Conservation (phyloP, 2,888 invertebrate genomes). For the Himalopsyche kuldschensis region DNA sequence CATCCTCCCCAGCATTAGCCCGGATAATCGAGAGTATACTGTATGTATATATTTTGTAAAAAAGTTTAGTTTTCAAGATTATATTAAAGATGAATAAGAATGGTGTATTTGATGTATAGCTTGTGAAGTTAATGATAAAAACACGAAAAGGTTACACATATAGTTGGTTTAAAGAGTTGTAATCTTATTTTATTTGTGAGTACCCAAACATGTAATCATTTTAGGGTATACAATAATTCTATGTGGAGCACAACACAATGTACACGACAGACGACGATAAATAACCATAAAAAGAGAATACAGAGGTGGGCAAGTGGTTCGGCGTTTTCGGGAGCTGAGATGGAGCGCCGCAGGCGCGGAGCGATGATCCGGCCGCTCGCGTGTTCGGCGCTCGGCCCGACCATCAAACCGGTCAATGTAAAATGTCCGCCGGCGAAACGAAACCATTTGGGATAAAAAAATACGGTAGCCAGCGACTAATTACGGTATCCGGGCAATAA, state of each 20-base stretch:
- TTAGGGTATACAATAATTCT: background rate
- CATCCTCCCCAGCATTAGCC: too few species aligned
- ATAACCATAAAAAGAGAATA: background rate
- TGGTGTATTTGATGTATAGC: too few species aligned
- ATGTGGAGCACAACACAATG: background rate
- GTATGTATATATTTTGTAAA: too few species aligned
- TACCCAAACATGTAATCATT: background rate
- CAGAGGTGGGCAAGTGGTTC: background rate
- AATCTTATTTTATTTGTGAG: background rate
- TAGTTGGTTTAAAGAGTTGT: too few species aligned
- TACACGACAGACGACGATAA: background rate
- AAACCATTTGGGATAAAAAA: slow-evolving; percentile 23
- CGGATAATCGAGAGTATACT: too few species aligned
- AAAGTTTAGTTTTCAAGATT: too few species aligned
- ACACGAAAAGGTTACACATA: too few species aligned
- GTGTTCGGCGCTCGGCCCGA: background rate
- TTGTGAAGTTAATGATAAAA: too few species aligned
- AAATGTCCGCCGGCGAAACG: background rate
- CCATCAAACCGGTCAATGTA: background rate
- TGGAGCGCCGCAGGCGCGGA: background rate
- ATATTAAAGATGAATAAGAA: too few species aligned
- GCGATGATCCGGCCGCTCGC: background rate
- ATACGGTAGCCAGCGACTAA: slow-evolving; percentile 38
- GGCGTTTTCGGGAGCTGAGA: background rate
- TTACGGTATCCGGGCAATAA: slow-evolving; percentile 21